These are phyloP conservation scores for Centropus unirufus DNA, from an alignment of 2,113 vertebrate species.

Conservation along the genomic window DNA sequence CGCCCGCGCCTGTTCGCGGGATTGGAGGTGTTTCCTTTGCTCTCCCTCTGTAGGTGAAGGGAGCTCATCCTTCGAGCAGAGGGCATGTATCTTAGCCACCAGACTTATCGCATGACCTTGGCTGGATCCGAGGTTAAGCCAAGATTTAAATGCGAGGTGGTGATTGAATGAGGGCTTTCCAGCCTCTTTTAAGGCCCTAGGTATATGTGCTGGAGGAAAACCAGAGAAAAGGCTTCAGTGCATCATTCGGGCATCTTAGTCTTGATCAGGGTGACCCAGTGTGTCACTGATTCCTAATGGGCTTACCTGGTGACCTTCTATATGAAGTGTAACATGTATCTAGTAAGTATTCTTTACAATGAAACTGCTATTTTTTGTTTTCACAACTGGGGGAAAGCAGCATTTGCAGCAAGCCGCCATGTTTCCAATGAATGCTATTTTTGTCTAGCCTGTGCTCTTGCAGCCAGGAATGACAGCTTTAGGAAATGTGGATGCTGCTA, in stretches of 20 bases:
- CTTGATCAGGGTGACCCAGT: neutral
- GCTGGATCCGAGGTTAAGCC: neutral
- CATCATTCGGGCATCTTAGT: neutral
- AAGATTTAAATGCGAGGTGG: neutral
- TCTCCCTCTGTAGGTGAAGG: neutral
- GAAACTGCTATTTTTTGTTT: neutral
- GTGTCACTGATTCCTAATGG: neutral
- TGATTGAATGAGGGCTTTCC: neutral
- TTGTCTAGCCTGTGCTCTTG: conserved; percentile 43
- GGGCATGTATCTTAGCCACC: neutral
- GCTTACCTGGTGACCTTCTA: neutral
- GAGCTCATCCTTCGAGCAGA: neutral
- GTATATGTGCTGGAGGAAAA: neutral
- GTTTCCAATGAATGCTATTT: conserved; percentile 66
- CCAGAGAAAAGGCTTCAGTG: neutral
- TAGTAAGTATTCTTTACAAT: neutral
- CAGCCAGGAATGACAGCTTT: conserved; percentile 39
- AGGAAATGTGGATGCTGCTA: conserved; percentile 35
- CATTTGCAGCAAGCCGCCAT: conserved; percentile 57
- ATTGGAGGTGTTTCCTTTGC: neutral
- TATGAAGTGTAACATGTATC: neutral
- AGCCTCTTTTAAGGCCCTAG: neutral
- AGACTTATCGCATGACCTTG: conserved; percentile 5
- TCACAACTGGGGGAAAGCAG: neutral
- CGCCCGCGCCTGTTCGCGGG: rapidly evolving